Conservation (phyloP, 2,113 vertebrate genomes). For the Amphiprion ocellaris region DNA sequence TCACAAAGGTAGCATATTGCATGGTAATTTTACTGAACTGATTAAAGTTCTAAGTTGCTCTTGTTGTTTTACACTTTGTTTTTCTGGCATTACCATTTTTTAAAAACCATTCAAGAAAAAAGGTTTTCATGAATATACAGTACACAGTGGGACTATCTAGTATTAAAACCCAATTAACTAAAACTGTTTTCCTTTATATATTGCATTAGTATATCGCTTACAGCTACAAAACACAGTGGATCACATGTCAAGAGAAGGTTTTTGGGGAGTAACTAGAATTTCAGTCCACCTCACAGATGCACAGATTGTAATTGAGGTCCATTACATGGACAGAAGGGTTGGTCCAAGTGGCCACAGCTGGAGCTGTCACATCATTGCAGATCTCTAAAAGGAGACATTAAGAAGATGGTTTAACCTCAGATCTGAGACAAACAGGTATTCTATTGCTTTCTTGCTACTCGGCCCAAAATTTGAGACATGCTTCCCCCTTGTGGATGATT, state of each 20-base stretch:
- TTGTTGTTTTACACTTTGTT: not conserved
- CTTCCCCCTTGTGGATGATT: slow-evolving; percentile 74
- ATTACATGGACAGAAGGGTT: slow-evolving; percentile 81
- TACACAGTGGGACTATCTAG: not conserved
- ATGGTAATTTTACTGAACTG: not conserved
- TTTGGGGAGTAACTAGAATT: slow-evolving; percentile 9
- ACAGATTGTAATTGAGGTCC: slow-evolving; percentile 21
- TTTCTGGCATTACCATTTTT: not conserved
- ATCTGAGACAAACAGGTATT: not conserved
- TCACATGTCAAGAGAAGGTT: slow-evolving; percentile 28
- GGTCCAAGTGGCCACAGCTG: slow-evolving; percentile 83
- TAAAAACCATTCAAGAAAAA: not conserved
- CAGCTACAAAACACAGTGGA: slow-evolving; percentile 37
- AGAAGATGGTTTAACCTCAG: not conserved
- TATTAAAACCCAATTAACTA: not conserved
- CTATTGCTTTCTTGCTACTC: not conserved
- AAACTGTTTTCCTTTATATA: not conserved
- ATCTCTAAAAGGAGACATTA: slow-evolving; percentile 41
- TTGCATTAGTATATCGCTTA: slow-evolving; percentile 1
- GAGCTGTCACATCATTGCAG: slow-evolving; percentile 57
- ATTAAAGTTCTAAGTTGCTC: not conserved
- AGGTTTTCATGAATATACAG: not conserved
- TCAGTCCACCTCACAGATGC: slow-evolving; percentile 22
- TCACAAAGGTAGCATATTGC: not conserved
- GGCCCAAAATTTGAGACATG: slow-evolving; percentile 59